Base-by-base conservation (phyloP, 2,113 vertebrate genomes). In the Rhinopomastus cyanomelas region DNA sequence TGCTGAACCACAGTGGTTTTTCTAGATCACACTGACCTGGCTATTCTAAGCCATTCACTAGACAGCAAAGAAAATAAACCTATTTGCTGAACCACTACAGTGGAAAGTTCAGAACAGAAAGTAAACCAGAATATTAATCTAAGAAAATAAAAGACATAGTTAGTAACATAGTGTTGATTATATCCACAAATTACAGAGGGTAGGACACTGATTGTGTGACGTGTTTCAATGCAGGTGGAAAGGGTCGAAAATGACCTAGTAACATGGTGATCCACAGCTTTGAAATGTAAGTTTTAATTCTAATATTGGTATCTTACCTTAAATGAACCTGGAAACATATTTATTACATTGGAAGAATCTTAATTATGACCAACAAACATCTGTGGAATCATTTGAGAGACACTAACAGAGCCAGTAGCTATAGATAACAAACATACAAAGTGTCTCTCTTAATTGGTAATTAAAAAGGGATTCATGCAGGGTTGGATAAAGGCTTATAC, bases 211-310 rank as follows among this genome's bases (percentile, higher is more conserved):
- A 96, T 96, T 29, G 89, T 95, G 92, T 96, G 94, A 96, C 94
- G 80, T 96, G 91, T 97, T 97, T 97, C 95, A 96, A 96, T 95
- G 92, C 94, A 96, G 94, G 93, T 97, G 92, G 95, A 95, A 97
- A 96, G 87, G 93, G 94, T 96, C 91, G 93, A 96, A 97, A 97
- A 96, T 96, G 96, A 96, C 91, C 81, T 95, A 97, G 73, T 95
- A 95, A 92, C 92, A 95, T 94, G 93, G 90, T 96, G 95, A 96
- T 90, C 89, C 95, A 96, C 95, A 96, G 91, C 94, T 91, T 97
- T 96, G 90, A 87, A 95, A 97, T 95, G 93, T 96, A 97, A 97
- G 96, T 96, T 96, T 95, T 95, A 96, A 97, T 95, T 96, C 95
- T 95, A 95, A 95, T 95, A 92, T 94, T 80, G 78, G 86, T 96